A percentile compares a stretch with the other conserved stretches of the same genome.
phyloP scores from a whole-genome alignment of 2,113 vertebrate genomes.

The Solea senegalensis region DNA sequence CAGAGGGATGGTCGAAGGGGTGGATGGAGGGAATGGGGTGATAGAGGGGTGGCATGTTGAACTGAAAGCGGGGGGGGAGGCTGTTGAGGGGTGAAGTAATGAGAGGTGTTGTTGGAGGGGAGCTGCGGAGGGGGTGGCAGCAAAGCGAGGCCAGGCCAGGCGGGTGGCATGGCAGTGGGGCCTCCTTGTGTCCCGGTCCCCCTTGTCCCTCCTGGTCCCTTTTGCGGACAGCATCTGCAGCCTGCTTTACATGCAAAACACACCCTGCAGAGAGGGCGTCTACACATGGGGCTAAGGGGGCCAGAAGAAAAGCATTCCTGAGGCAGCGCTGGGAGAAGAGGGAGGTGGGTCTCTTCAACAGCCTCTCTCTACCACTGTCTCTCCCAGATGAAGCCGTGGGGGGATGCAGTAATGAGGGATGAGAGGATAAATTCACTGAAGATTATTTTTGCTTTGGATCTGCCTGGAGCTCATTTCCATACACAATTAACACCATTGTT shows the following conservation, averaged over 20 bases:
- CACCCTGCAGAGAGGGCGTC: slow-evolving; percentile 80
- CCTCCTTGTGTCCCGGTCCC: slow-evolving; percentile 77
- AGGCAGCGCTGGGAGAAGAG: slow-evolving; percentile 75
- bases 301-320: slow-evolving; percentile 80
- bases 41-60: slow-evolving; percentile 67
- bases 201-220: slow-evolving; percentile 73
- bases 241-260: slow-evolving; percentile 82
- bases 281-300: slow-evolving; percentile 77
- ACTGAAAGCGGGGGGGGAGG: slow-evolving; percentile 30
- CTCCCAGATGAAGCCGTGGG: slow-evolving; percentile 65
- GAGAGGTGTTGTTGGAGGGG: slow-evolving; percentile 70
- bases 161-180: slow-evolving; percentile 77
- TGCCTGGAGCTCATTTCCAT: slow-evolving; percentile 57
- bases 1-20: slow-evolving; percentile 67
- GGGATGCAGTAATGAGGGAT: slow-evolving; percentile 70
- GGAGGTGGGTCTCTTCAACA: slow-evolving; percentile 76
- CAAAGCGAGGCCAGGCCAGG: slow-evolving; percentile 72
- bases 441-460: slow-evolving; percentile 64
- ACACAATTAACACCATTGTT: slow-evolving; percentile 38
- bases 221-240: slow-evolving; percentile 81
- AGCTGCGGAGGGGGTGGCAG: slow-evolving; percentile 57
- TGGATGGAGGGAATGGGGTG: slow-evolving; percentile 43
- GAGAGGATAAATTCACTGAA: slow-evolving; percentile 64
- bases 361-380: slow-evolving; percentile 67
- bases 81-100: slow-evolving; percentile 62